phyloP scores from a whole-genome alignment of 2,888 invertebrate species.

The Caenorhabditis uteleia region DNA sequence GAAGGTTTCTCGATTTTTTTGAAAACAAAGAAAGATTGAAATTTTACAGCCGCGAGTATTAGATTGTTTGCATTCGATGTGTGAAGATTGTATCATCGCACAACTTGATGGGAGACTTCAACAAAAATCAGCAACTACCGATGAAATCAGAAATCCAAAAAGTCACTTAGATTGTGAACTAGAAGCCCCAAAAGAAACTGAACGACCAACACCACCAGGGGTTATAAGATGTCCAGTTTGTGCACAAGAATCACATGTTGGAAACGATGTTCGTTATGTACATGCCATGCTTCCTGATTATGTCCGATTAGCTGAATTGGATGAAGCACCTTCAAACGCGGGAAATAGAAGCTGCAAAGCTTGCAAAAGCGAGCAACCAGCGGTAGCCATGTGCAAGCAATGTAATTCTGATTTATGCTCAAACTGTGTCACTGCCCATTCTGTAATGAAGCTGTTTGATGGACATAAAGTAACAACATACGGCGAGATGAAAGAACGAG shows the following conservation, averaged over 20 bases:
- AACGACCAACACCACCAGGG: constrained; percentile 62
- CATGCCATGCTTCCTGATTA: constrained; percentile 82
- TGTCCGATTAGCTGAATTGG: constrained; percentile 47
- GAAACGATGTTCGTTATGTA: constrained; percentile 72
- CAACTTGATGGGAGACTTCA: constrained; percentile 58
- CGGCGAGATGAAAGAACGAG: constrained; percentile 37
- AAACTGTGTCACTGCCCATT: constrained; percentile 92
- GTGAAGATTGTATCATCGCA: constrained; percentile 81
- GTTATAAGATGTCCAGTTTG: constrained; percentile 75
- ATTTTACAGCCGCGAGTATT: constrained; percentile 80
- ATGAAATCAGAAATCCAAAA: constrained; percentile 1
- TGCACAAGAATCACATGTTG: constrained; percentile 75
- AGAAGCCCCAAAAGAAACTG: constrained; percentile 43
- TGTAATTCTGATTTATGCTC: constrained; percentile 92
- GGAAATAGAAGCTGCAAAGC: constrained; percentile 82
- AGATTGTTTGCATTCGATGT: constrained; percentile 92
- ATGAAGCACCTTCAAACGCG: constrained; percentile 8
- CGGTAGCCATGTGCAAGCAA: constrained; percentile 88
- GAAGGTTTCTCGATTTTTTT: constrained; percentile 41
- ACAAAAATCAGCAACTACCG: constrained; percentile 26
- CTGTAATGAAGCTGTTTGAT: constrained; percentile 95
- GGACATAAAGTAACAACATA: constrained; percentile 76
- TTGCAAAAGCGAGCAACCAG: constrained; percentile 92
- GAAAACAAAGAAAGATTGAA: background rate
- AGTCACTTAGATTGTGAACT: constrained; percentile 47